phyloP scores from a whole-genome alignment of 2,888 invertebrate genomes.

The Eilema sororculum region DNA sequence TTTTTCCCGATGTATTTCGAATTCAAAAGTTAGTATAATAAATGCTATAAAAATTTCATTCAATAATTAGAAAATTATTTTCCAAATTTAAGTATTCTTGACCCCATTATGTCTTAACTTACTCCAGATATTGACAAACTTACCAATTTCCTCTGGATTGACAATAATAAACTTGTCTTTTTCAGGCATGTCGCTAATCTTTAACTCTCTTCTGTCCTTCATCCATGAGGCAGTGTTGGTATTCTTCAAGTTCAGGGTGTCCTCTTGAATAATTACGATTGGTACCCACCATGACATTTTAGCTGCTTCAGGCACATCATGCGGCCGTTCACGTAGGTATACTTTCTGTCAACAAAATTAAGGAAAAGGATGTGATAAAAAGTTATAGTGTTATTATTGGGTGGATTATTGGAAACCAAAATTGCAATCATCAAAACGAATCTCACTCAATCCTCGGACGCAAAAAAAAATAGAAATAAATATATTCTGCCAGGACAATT shows the following conservation, averaged over 20 bases:
- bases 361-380: background rate
- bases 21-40: no score
- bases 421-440: no score
- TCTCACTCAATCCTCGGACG: no score
- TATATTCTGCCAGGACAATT: no score
- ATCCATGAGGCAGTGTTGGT: slow-evolving; percentile 89
- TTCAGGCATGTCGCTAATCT: slow-evolving; percentile 83
- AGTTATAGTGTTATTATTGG: background rate
- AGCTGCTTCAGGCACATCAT: slow-evolving; percentile 90
- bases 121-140: slow-evolving; percentile 36
- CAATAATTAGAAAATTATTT: no score
- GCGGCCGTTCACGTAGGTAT: slow-evolving; percentile 91
- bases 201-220: slow-evolving; percentile 85
- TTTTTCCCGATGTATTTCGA: no score
- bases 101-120: no score
- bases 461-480: no score
- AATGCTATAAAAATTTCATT: no score
- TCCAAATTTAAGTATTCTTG: no score
- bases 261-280: slow-evolving; percentile 87
- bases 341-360: slow-evolving; percentile 82
- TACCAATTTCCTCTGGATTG: slow-evolving; percentile 94
- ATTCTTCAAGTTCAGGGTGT: slow-evolving; percentile 87
- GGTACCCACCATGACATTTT: slow-evolving; percentile 93
- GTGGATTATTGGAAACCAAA: no score
- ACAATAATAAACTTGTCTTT: slow-evolving; percentile 90